These are phyloP conservation scores for Mamestra brassicae DNA, from an alignment of 2,888 invertebrate species.

Conservation along the genomic window DNA sequence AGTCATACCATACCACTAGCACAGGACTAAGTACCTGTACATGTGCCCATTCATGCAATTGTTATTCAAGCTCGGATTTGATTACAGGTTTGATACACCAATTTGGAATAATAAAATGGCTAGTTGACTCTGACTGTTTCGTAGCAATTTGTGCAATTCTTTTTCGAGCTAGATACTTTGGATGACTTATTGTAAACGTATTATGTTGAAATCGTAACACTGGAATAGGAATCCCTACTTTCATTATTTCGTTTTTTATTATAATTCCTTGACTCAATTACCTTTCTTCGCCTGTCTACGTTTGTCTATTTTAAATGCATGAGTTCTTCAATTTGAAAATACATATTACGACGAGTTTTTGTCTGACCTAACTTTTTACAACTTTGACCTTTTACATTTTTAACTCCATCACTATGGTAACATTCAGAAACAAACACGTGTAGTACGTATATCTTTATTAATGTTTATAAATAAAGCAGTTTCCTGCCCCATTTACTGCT, in stretches of 20 bases:
- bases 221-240: not conserved
- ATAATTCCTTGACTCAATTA: not conserved
- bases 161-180: not conserved
- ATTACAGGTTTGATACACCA: slow-evolving; percentile 36
- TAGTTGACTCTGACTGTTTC: not conserved
- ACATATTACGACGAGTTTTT: not conserved
- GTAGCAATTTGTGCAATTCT: not conserved
- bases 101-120: slow-evolving; percentile 15
- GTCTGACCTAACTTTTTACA: slow-evolving; percentile 9
- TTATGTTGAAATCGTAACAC: not conserved
- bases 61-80: slow-evolving; percentile 32
- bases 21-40: not conserved
- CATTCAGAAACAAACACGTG: slow-evolving; percentile 40
- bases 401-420: slow-evolving; percentile 38
- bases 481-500: slow-evolving; percentile 50
- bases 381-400: slow-evolving; percentile 2
- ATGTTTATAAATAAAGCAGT: slow-evolving; percentile 33
- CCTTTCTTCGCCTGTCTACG: not conserved
- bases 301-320: not conserved
- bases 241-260: not conserved
- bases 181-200: not conserved
- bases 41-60: slow-evolving; percentile 33
- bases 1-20: slow-evolving; percentile 24
- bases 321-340: not conserved
- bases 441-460: slow-evolving; percentile 16